Percentiles rank a stretch among this genome's conserved stretches.
Evolutionary conservation across 2,797 vertebrate species (phyloP).

Genomic region (Manis crassicaudata): DNA sequence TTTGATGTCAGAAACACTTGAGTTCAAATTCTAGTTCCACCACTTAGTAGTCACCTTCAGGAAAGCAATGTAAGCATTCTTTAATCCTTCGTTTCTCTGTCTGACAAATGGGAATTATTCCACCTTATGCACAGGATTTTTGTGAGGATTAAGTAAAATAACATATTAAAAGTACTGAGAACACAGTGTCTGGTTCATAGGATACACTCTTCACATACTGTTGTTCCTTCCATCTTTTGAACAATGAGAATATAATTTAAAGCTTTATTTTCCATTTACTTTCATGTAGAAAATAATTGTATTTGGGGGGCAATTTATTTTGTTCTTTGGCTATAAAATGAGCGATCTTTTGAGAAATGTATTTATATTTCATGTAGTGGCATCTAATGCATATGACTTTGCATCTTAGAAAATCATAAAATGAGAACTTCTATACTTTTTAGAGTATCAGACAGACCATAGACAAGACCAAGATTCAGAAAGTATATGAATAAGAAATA

Average conservation of each 20-base stretch:
- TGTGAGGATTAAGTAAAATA: constrained; percentile 30
- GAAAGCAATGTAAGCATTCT: neutral
- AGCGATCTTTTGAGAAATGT: constrained; percentile 4
- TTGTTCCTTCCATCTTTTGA: constrained; percentile 9
- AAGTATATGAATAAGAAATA: neutral
- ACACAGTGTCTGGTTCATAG: neutral
- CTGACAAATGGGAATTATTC: neutral
- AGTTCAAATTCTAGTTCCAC: constrained; percentile 13
- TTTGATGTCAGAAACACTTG: neutral
- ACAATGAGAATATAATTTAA: neutral
- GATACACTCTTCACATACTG: constrained; percentile 14
- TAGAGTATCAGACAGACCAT: neutral
- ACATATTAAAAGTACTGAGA: neutral
- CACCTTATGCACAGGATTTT: neutral
- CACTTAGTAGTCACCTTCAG: neutral
- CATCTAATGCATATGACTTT: constrained; percentile 15
- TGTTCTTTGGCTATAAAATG: constrained; percentile 29
- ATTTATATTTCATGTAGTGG: neutral
- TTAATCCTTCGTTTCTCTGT: constrained; percentile 4
- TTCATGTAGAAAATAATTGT: neutral
- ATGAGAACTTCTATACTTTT: neutral
- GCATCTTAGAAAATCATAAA: constrained; percentile 19
- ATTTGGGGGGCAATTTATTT: neutral
- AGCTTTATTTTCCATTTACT: constrained; percentile 33
- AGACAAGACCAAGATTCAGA: neutral